These are phyloP conservation scores for Mallotus villosus DNA, from an alignment of 2,797 vertebrate species.

Conservation along the genomic window DNA sequence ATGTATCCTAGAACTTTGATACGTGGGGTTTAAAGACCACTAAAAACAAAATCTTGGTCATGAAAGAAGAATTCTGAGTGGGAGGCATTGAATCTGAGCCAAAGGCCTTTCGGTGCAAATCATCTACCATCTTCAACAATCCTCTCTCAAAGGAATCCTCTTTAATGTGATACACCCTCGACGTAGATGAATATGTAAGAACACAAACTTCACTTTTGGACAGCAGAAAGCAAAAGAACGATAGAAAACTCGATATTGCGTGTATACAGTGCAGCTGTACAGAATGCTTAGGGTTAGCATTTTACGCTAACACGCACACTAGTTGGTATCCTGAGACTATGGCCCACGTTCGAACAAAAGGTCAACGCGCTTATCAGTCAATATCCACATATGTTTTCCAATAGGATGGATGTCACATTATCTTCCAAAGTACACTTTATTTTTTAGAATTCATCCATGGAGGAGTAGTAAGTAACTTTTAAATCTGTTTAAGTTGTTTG, in stretches of 20 bases:
- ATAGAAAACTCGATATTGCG: conserved; percentile 21
- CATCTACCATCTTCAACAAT: neutral
- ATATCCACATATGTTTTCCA: neutral
- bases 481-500: too few relatives aligned
- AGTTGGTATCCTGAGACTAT: neutral
- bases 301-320: neutral
- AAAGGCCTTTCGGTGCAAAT: neutral
- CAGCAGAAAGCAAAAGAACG: conserved; percentile 24
- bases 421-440: too few relatives aligned
- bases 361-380: neutral
- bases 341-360: neutral
- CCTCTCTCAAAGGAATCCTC: neutral
- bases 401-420: neutral
- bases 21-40: neutral
- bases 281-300: neutral
- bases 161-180: neutral
- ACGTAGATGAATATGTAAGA: conserved; percentile 43
- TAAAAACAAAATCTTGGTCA: neutral
- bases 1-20: neutral
- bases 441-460: too few relatives aligned
- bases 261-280: neutral
- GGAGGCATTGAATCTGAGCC: neutral
- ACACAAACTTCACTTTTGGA: conserved; percentile 32
- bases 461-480: too few relatives aligned
- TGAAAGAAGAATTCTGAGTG: neutral